Conservation (phyloP, 2,797 vertebrate genomes). For the Phaenicophaeus curvirostris region DNA sequence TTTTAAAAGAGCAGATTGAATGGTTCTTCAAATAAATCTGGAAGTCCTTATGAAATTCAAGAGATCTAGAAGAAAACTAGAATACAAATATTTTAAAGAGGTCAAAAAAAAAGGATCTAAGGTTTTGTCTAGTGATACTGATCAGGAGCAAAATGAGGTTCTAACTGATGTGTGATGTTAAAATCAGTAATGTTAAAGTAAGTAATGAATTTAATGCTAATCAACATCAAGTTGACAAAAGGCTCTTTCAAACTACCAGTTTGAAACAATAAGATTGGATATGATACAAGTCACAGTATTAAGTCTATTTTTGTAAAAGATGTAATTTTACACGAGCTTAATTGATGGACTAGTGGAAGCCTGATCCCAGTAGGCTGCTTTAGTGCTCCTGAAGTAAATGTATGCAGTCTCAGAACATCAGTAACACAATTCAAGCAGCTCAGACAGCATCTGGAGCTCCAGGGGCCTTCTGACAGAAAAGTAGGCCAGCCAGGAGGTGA, state of each 20-base stretch:
- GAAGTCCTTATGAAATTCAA: not conserved
- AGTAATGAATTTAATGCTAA: not conserved
- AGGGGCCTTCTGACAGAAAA: not conserved
- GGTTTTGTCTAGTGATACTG: not conserved
- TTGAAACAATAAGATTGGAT: not conserved
- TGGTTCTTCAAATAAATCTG: not conserved
- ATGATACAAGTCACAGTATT: not conserved
- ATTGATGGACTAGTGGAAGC: not conserved
- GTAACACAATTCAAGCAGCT: not conserved
- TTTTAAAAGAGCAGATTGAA: not conserved
- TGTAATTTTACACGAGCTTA: not conserved
- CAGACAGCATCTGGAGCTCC: not conserved
- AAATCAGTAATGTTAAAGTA: not conserved
- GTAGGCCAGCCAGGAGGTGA: not conserved
- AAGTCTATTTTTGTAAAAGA: not conserved
- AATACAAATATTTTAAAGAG: not conserved
- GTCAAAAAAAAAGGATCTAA: not conserved
- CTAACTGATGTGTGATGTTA: not conserved
- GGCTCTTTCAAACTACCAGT: not conserved
- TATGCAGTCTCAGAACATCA: not conserved
- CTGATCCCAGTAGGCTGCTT: not conserved
- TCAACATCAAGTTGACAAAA: not conserved
- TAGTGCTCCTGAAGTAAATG: not conserved
- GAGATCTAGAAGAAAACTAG: not conserved
- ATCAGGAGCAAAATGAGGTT: not conserved